Evolutionary conservation across 2,113 vertebrate species (phyloP).

Genomic region (Crotalus horridus): DNA sequence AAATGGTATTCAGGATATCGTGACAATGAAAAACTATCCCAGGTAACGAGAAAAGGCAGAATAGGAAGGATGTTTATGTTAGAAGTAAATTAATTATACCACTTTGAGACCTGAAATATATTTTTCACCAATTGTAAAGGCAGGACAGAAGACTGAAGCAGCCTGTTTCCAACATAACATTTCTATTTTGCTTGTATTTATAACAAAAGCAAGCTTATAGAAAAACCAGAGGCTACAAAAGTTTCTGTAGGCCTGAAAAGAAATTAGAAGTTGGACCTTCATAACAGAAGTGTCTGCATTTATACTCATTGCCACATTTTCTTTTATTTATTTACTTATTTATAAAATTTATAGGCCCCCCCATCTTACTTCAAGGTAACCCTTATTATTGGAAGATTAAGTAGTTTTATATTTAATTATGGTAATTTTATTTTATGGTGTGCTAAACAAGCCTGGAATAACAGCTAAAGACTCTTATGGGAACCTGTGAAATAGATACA

Average conservation of each 20-base stretch:
- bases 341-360: not conserved
- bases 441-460: not conserved
- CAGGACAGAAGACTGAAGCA: not conserved
- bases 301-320: not conserved
- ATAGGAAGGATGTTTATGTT: not conserved
- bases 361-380: not conserved
- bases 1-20: slow-evolving; percentile 59
- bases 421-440: not conserved
- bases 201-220: not conserved
- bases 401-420: not conserved
- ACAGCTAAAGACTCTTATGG: not conserved
- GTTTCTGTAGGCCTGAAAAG: not conserved
- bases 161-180: not conserved
- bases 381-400: not conserved
- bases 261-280: not conserved
- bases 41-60: slow-evolving; percentile 36
- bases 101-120: not conserved
- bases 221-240: not conserved
- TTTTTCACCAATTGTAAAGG: not conserved
- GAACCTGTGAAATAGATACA: not conserved
- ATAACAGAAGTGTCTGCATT: not conserved
- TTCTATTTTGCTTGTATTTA: not conserved
- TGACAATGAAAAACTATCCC: slow-evolving; percentile 48
- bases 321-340: not conserved
- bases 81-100: not conserved